Percentiles rank a stretch among this genome's conserved stretches.
These are phyloP conservation scores for Myiopsitta monachus DNA, from an alignment of 2,113 vertebrate genomes.

Conservation along the genomic window DNA sequence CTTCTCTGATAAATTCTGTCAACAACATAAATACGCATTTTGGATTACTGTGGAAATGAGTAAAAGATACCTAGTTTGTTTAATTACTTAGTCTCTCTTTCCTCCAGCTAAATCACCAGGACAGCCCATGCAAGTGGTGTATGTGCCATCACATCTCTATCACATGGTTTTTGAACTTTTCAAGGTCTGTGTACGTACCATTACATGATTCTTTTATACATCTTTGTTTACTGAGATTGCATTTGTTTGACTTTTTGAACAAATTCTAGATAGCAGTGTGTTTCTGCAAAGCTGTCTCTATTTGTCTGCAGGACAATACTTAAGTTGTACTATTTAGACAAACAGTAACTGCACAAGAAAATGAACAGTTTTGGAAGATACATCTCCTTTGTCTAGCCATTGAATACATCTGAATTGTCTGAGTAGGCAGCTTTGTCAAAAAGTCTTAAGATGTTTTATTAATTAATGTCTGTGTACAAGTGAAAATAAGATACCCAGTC, in stretches of 20 bases:
- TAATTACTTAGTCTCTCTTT: conserved; percentile 59
- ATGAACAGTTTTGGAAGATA: not conserved
- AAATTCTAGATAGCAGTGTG: not conserved
- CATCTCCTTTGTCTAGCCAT: not conserved
- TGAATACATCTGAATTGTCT: not conserved
- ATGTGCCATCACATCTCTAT: conserved; percentile 97
- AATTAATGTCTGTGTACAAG: not conserved
- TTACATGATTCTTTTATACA: conserved; percentile 33
- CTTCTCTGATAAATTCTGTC: not conserved
- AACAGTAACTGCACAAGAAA: not conserved
- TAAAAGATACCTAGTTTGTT: not conserved
- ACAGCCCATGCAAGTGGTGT: conserved; percentile 88
- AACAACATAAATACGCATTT: not conserved
- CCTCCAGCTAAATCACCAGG: conserved; percentile 83
- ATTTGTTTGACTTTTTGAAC: not conserved
- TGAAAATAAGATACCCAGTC: not conserved
- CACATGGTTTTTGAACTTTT: conserved; percentile 99
- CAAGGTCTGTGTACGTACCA: conserved; percentile 83
- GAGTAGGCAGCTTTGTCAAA: not conserved
- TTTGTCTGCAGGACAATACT: not conserved
- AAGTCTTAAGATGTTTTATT: not conserved
- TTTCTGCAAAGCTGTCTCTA: not conserved
- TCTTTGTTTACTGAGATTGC: not conserved
- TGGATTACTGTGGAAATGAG: not conserved
- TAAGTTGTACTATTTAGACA: not conserved